Base-by-base conservation (phyloP, 2,888 invertebrate species). In the Platypus cylindrus region DNA sequence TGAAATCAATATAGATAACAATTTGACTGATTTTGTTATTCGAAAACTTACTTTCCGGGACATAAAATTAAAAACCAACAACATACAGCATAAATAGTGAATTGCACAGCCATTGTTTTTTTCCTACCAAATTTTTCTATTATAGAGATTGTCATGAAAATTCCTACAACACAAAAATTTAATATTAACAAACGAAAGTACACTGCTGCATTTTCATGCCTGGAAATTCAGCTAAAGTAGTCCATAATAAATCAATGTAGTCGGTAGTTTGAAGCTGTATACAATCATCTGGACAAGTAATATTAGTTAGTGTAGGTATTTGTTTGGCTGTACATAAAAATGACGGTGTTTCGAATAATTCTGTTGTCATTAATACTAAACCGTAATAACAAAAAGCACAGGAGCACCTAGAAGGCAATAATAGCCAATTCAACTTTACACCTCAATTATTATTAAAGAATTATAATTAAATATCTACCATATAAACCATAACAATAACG, bases 301-400 rank as follows among this genome's bases (percentile, higher is more conserved):
- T 65, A 27, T 63, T 58, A 29, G 58, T 65, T 30, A 47, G 53
- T 33, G 34, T 51, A 32, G 34, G 49, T 12, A 44, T 27, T 2
- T 49, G 49, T 32, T 52, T 52, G 3, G 51, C 51, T 3, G 59
- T 53, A 44, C 68, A 66, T 37, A 60, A 58, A 26, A 59, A 58
- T 2, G 62, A 54, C 0, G 66, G 62, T 14, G 75, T 73, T 58
- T 84, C 83, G 62, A 91, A 86, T 34, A 93, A 62, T 58, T 93
- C 91, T 0, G 93, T 94, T 1, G 93, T 91, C 81, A 94, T 86
- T 36, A 94, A 63, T 5, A 94, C 93, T 22, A 93, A 71, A 1
- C 94, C 93, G 57, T 94, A 94, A 62, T 94, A 94, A 57, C 89
- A 87, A 65, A 94, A 93, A 1, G 93, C 89, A 59, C 90, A 90